These are phyloP conservation scores for Drosophila nigritarsus DNA, from an alignment of 2,888 invertebrate genomes.

Conservation along the genomic window DNA sequence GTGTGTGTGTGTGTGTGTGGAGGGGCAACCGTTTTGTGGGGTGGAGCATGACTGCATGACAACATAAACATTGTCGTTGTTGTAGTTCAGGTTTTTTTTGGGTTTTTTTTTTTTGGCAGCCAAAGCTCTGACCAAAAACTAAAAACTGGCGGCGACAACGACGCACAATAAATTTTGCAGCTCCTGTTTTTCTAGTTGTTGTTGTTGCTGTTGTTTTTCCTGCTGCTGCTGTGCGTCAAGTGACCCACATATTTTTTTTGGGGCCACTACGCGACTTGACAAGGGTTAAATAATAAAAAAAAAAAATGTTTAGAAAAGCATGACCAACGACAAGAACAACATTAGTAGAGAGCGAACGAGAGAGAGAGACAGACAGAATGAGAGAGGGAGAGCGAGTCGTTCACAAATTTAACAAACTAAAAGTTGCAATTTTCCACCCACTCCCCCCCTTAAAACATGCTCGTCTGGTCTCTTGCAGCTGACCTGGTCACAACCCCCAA, in stretches of 20 bases:
- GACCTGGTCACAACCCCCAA: constrained; percentile 27
- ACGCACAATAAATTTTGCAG: constrained; percentile 67
- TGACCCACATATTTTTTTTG: constrained; percentile 71
- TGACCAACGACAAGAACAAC: constrained; percentile 59
- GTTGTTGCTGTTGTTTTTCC: constrained; percentile 26
- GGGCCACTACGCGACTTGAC: constrained; percentile 68
- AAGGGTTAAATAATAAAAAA: constrained; percentile 74
- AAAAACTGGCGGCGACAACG: constrained; percentile 66
- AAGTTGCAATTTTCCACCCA: constrained; percentile 40
- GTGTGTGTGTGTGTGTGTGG: background rate
- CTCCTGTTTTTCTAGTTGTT: constrained; percentile 38
- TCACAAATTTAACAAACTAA: constrained; percentile 52
- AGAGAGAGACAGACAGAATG: background rate
- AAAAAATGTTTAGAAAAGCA: constrained; percentile 36
- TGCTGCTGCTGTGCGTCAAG: constrained; percentile 62
- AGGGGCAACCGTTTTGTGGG: constrained; percentile 1
- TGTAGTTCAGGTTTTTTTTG: constrained; percentile 17
- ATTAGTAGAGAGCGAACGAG: background rate
- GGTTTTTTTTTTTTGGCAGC: constrained; percentile 42
- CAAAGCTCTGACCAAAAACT: constrained; percentile 58
- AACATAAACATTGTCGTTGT: constrained; percentile 59
- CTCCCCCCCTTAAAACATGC: background rate
- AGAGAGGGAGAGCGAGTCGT: background rate
- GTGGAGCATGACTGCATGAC: constrained; percentile 71
- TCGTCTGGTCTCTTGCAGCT: constrained; percentile 13